Evolutionary conservation across 2,888 invertebrate genomes (phyloP), one percentile per base, ranked within the genome.

Genomic region (Salticus scenicus): DNA sequence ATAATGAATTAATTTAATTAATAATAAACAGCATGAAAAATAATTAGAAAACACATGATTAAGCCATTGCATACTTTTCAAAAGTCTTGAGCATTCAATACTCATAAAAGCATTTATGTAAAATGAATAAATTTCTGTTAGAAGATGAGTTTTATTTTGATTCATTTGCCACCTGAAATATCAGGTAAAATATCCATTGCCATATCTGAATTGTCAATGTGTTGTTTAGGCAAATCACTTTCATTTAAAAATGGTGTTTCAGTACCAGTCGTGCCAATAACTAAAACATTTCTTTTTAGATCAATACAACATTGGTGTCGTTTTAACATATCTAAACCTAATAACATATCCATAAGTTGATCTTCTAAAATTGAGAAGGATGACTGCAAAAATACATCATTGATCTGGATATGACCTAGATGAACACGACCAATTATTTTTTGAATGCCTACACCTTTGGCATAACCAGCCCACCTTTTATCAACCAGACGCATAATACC

Each of bases 301-400:
- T 99, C 98, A 89, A 98, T 97, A 89, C 95, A 95, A 91, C 98
- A 98, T 94, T 96, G 98, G 93, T 99, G 98, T 89, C 98, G 93
- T 92, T 96, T 97, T 0, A 99, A 93, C 98, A 99, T 98, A 90
- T 99, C 99, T 77, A 99, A 93, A 0, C 99, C 99, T 17, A 99
- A 93, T 81, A 99, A 92, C 97, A 99, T 98, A 90, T 99, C 99
- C 97, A 99, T 98, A 0, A 97, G 96, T 91, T 99, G 98, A 89
- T 98, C 96, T 90, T 98, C 97, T 69, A 99, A 93, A 51, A 99
- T 97, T 37, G 98, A 97, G 92, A 99, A 99, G 57, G 98, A 98
- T 1, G 98, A 97, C 0, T 97, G 97, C 63, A 99, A 93, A 91
- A 96, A 98, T 90, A 96, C 97, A 88, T 94, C 95, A 89, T 96